These are phyloP conservation scores for Ctenosaura bakeri DNA, from an alignment of 2,797 vertebrate genomes.

Conservation along the genomic window DNA sequence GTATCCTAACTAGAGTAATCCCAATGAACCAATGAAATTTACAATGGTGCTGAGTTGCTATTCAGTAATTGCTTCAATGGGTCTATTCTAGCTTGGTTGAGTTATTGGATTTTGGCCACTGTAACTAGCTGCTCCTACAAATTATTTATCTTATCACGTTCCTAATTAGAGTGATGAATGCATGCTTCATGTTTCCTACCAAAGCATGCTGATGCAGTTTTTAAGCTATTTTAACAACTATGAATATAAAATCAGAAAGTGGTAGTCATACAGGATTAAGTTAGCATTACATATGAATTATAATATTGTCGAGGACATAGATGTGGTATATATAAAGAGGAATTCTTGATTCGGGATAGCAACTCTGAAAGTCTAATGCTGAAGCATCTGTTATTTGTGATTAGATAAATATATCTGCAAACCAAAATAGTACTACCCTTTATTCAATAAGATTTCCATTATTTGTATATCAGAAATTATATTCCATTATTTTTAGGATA, in stretches of 20 bases:
- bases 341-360: neutral
- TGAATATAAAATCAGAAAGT: neutral
- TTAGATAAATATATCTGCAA: neutral
- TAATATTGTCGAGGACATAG: neutral
- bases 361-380: neutral
- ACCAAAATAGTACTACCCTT: neutral
- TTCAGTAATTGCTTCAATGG: no score
- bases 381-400: neutral
- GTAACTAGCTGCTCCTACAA: no score
- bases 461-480: slow-evolving; percentile 70
- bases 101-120: no score
- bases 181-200: neutral
- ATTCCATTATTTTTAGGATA: slow-evolving; percentile 79
- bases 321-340: neutral
- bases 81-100: no score
- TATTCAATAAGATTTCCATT: slow-evolving; percentile 45
- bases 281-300: neutral
- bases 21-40: no score
- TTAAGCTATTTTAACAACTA: neutral
- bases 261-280: neutral
- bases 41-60: no score
- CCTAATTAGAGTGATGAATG: neutral
- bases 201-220: neutral
- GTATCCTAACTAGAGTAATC: no score
- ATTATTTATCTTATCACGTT: no score